Evolutionary conservation across 1,140 invertebrate species (phyloP), one percentile per base, ranked within the genome.

Genomic region (Pemphigus obesinymphae): DNA sequence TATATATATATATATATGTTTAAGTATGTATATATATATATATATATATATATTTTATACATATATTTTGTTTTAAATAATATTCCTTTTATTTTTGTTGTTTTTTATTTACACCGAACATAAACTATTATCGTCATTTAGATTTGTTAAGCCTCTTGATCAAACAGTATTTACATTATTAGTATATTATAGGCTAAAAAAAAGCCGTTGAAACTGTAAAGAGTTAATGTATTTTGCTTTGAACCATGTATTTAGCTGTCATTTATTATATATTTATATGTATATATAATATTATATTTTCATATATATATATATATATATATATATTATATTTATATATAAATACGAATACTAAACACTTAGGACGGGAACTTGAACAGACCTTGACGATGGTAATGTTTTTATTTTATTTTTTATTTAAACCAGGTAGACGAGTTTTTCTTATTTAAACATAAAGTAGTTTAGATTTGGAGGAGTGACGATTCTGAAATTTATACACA

Each of bases 171-270:
- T 61, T 78, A 48, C 23, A 31, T 72, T 55, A 61, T 31, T 50
- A 48, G 37, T 26, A 55, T 55, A 55, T 26, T 80, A 29, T 17
- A 58, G 37, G 37, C 34, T 50, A 63, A 26, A 45, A 61, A 10
- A 80, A 45, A 45, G 76, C 55, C 55, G 31, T 80, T 80, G 53
- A 63, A 80, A 63, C 23, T 45, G 76, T 80, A 80, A 80, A 80
- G 53, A 63, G 31, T 63, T 80, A 63, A 55, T 37, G 73, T 78
- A 78, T 80, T 80, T 80, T 80, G 76, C 76, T 80, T 80, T 80
- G 76, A 80, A 37, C 55, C 76, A 80, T 80, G 76, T 80, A 80
- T 80, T 80, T 80, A 80, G 76, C 7, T 63, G 37, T 80, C 76
- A 80, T 73, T 48, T 48, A 70, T 45, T 45, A 70, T 73, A 73